phyloP scores from a whole-genome alignment of 2,113 vertebrate genomes.

The Labeo catla region DNA sequence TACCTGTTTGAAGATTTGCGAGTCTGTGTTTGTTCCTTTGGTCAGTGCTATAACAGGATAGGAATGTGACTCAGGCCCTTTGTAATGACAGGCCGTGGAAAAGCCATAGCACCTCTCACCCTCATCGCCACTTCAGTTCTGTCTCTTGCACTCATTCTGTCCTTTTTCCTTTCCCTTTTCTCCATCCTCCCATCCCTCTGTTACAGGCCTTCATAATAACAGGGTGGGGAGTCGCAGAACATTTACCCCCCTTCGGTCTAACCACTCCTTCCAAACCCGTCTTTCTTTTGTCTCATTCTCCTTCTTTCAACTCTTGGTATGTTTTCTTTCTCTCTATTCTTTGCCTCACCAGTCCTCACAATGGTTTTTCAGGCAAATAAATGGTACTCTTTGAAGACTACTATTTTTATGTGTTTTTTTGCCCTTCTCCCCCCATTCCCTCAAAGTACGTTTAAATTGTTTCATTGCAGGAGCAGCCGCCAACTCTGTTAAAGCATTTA shows the following conservation, averaged over 20 bases:
- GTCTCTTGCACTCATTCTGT: constrained; percentile 38
- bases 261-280: constrained; percentile 22
- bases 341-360: constrained; percentile 4
- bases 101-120: constrained; percentile 75
- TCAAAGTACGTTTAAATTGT: constrained; percentile 68
- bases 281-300: constrained; percentile 62
- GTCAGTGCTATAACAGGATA: constrained; percentile 76
- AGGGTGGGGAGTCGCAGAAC: constrained; percentile 66
- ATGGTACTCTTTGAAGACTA: constrained; percentile 68
- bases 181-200: constrained; percentile 53
- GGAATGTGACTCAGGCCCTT: constrained; percentile 75
- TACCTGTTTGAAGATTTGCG: constrained; percentile 2
- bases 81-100: constrained; percentile 79
- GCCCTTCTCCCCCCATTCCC: constrained; percentile 53
- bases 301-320: constrained; percentile 38
- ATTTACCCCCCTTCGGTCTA: constrained; percentile 46
- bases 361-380: constrained; percentile 68
- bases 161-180: constrained; percentile 11
- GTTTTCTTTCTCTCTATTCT: constrained; percentile 55
- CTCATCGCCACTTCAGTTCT: constrained; percentile 57
- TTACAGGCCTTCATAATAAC: constrained; percentile 65
- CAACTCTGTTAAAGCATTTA: constrained; percentile 72
- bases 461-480: constrained; percentile 62
- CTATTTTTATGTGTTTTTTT: constrained; percentile 68
- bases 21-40: constrained; percentile 58